These are phyloP conservation scores for Epizoanthus fatuus DNA, from an alignment of 92 coral and sea anemone species.

Conservation along the genomic window DNA sequence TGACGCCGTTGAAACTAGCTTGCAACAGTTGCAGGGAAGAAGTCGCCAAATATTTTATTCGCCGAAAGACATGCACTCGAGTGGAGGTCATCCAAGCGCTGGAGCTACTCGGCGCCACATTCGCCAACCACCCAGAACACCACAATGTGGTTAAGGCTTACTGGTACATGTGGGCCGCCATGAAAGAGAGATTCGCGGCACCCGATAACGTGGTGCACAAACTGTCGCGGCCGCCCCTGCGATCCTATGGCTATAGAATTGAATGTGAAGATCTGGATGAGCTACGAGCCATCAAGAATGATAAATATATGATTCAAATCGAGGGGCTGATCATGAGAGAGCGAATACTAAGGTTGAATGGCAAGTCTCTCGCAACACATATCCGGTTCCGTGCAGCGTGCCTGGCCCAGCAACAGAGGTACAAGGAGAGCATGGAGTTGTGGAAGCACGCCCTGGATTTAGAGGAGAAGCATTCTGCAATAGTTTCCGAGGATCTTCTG, in stretches of 20 bases:
- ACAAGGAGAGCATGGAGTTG: conserved; percentile 60
- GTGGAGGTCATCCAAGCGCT: conserved; percentile 69
- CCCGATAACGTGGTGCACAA: conserved; percentile 69
- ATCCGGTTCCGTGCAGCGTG: conserved; percentile 72
- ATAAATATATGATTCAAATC: conserved; percentile 55
- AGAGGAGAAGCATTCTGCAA: conserved; percentile 63
- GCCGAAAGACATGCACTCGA: conserved; percentile 60
- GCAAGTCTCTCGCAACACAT: conserved; percentile 61
- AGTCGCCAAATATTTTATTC: conserved; percentile 65
- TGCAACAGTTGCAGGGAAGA: conserved; percentile 74
- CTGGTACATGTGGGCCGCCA: conserved; percentile 72
- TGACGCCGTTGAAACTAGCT: conserved; percentile 78
- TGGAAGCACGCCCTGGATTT: conserved; percentile 76
- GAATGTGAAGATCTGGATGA: conserved; percentile 78
- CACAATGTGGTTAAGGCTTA: conserved; percentile 58
- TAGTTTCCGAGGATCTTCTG: conserved; percentile 59
- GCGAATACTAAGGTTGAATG: conserved; percentile 58
- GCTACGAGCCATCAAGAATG: conserved; percentile 55
- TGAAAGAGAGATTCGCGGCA: conserved; percentile 63
- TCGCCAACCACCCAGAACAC: conserved; percentile 72
- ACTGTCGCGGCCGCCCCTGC: conserved; percentile 69
- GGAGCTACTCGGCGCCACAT: conserved; percentile 75
- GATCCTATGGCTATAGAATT: conserved; percentile 71
- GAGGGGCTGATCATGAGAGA: conserved; percentile 77
- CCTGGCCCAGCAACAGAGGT: conserved; percentile 57